Base-by-base conservation (phyloP, 2,113 vertebrate genomes). In the Syrrhaptes paradoxus region DNA sequence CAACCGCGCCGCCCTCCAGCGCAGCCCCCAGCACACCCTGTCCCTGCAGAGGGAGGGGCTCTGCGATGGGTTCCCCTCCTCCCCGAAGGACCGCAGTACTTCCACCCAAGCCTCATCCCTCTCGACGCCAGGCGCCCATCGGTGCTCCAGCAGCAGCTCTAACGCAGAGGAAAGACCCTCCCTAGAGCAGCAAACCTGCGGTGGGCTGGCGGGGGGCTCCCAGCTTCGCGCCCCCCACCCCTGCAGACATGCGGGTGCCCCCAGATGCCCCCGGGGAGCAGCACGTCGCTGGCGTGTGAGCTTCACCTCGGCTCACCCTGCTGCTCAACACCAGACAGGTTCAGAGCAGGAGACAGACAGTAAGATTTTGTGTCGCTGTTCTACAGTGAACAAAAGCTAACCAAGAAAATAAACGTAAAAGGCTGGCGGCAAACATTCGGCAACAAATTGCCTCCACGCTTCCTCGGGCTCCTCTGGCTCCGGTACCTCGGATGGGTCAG, bases 81-180 rank as follows among this genome's bases (percentile, higher is more conserved):
- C 6, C 6, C 19, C 7, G 21, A 12, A 63, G 68, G 0, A 31
- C 26, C 48, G 32, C 0, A 0, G 3, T 21, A 71, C 19, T 86
- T 32, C 61, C 25, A 8, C 49, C n/a, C 0, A 1, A 17, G 43
- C 70, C 67, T 36, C 5, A 1, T 3, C 54, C 61, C 45, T 18
- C 57, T 38, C 17, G 36, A 36, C 36, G 36, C 36, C 36, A 36
- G 36, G 36, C 4, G 2, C 34, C 61, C 32, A 46, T 28, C 8
- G 1, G 11, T 25, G 70, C 54, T 38, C 80, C 8, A 0, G 11
- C 24, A 52, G 52, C 68, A 29, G 45, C 67, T 79, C 81, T 43
- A 46, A 59, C 61, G 36, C 36, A 11, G 17, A 68, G 43, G 5
- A 24, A 51, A 67, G 32, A 31, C 3, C 49, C 54, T 81, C 45